Percentiles rank a stretch among this genome's conserved stretches.
Conservation (phyloP, 2,888 invertebrate species). For the Baccha elongata region DNA sequence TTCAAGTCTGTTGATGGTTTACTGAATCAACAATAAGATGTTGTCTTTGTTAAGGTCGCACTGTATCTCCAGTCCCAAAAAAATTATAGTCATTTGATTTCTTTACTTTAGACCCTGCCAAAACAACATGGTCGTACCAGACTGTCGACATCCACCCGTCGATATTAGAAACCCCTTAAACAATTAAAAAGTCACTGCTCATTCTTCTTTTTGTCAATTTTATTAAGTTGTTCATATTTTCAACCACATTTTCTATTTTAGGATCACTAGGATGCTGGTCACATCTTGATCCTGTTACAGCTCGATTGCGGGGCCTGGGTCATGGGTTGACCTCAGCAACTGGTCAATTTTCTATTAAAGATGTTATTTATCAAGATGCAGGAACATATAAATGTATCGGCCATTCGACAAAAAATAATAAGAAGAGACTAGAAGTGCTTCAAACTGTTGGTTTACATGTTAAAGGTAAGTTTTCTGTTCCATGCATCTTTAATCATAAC, state of each 20-base stretch:
- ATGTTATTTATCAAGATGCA: constrained; percentile 89
- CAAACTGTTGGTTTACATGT: constrained; percentile 84
- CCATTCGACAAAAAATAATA: constrained; percentile 80
- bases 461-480: constrained; percentile 83
- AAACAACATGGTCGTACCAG: too few relatives aligned
- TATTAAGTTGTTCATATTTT: too few relatives aligned
- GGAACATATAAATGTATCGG: constrained; percentile 89
- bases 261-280: constrained; percentile 87
- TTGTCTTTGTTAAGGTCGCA: too few relatives aligned
- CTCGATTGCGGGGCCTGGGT: constrained; percentile 84
- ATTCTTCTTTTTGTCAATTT: too few relatives aligned
- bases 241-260: constrained; percentile 77
- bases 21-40: too few relatives aligned
- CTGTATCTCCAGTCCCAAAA: too few relatives aligned
- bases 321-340: constrained; percentile 84
- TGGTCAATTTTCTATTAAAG: constrained; percentile 86
- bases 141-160: too few relatives aligned
- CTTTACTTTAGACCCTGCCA: too few relatives aligned
- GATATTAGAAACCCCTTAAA: too few relatives aligned
- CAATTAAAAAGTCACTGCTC: too few relatives aligned
- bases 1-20: too few relatives aligned
- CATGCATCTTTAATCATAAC: background rate
- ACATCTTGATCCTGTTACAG: constrained; percentile 83
- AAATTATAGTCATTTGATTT: too few relatives aligned
- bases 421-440: constrained; percentile 84